A percentile compares a stretch with the other conserved stretches of the same genome.
phyloP scores from a whole-genome alignment of 1,140 invertebrate species.

The Diorhabda carinulata region DNA sequence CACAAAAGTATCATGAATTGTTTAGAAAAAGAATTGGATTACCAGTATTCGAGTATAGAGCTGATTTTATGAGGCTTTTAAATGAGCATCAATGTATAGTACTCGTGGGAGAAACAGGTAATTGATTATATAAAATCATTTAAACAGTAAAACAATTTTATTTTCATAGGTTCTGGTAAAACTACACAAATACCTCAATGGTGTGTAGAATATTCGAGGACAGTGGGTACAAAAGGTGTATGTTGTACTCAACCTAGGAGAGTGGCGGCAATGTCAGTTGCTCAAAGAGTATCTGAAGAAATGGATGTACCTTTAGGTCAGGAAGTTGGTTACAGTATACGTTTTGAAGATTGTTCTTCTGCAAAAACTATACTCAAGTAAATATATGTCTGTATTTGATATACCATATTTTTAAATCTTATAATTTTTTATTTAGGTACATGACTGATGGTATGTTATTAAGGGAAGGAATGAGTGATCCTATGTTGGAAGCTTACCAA shows the following conservation, averaged over 20 bases:
- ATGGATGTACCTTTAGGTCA: constrained; percentile 95
- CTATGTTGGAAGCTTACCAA: constrained; percentile 94
- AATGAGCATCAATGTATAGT: constrained; percentile 89
- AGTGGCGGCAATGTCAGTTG: constrained; percentile 99
- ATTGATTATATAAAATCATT: too few relatives aligned
- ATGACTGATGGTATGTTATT: constrained; percentile 99
- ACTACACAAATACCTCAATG: constrained; percentile 93
- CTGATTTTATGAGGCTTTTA: constrained; percentile 91
- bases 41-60: constrained; percentile 96
- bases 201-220: constrained; percentile 86
- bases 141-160: neutral
- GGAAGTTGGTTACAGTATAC: constrained; percentile 98
- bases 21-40: constrained; percentile 84
- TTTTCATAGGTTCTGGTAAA: constrained; percentile 82
- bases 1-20: constrained; percentile 77
- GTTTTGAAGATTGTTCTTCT: constrained; percentile 99
- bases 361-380: constrained; percentile 81
- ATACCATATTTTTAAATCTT: neutral
- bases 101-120: constrained; percentile 87
- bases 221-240: constrained; percentile 74
- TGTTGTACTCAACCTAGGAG: constrained; percentile 96
- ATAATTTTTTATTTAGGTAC: constrained; percentile 59
- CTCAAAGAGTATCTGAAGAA: constrained; percentile 96
- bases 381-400: constrained; percentile 16
- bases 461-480: constrained; percentile 98